Base-by-base conservation (phyloP, 2,113 vertebrate species). In the Piprites chloris region DNA sequence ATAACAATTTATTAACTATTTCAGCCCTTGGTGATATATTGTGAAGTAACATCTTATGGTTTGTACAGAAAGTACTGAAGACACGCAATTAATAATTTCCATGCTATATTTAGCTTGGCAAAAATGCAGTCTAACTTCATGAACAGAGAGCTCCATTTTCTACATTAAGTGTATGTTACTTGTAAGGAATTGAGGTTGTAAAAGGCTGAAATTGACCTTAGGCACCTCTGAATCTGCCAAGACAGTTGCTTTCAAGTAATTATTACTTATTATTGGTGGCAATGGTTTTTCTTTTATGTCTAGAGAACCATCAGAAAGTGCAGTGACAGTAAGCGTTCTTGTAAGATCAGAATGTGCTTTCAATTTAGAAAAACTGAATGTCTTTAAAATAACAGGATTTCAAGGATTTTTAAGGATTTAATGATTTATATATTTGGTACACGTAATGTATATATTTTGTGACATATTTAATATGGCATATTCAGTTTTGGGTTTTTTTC, bases 191-290 rank as follows among this genome's bases (percentile, higher is more conserved):
- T 68, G 20, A 50, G 7, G 3, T 18, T 52, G 14, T 42, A 55
- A 72, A 84, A 85, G 16, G 4, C 16, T 91, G 59, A 78, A 72
- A 20, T 1, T 68, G 11, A 49, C 14, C 17, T 72, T 53, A 35
- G 11, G 5, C 1, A 53, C 6, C 18, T 82, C 42, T 65, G 18
- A 6, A 41, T 75, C 35, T 44, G 9, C 9, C 46, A 27, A 71
- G 10, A 17, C 4, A 55, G 7, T 3, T 59, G 2, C 4, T 66
- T 84, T 89, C 37, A 81, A 30, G 23, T 33, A 76, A 44, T 32
- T 44, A 3, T 6, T 20, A 53, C 12, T 32, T 55, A 5, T 0
- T 82, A 16, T 0, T 69, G 2, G 3, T 44, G 3, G 1, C 42
- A 30, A 8, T 59, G 9, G 1, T 68, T 85, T 68, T 32, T 7